Evolutionary conservation across 53 echinoderm and acorn worm species (phyloP).

Genomic region (Zoroaster sp.): DNA sequence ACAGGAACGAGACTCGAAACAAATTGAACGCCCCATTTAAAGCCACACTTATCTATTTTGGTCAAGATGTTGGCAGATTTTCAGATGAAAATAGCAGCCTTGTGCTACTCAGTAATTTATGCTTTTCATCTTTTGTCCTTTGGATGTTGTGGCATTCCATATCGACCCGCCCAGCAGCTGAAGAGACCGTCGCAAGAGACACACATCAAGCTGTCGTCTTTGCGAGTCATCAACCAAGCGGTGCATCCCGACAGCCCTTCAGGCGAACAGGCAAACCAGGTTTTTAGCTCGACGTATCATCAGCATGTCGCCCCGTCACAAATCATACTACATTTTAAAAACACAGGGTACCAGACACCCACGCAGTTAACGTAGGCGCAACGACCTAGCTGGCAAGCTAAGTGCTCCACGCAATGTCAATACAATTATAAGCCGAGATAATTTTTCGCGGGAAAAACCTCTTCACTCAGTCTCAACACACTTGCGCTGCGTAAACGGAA

Average conservation of each 20-base stretch:
- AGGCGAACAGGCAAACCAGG: neutral
- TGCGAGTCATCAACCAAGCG: slow-evolving; percentile 25
- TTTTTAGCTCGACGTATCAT: neutral
- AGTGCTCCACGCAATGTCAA: slow-evolving; percentile 3
- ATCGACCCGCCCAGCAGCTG: slow-evolving; percentile 5
- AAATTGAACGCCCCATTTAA: neutral
- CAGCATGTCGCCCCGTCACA: neutral
- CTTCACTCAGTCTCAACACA: neutral
- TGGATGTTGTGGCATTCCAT: neutral
- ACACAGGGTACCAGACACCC: neutral
- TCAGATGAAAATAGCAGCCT: neutral
- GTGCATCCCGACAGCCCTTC: neutral
- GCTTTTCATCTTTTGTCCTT: neutral
- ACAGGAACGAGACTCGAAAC: neutral
- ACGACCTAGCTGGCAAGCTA: neutral
- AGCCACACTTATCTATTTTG: neutral
- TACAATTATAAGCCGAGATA: neutral
- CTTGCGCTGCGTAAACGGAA: neutral
- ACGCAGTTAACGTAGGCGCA: neutral
- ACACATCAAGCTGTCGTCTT: neutral
- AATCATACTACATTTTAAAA: neutral
- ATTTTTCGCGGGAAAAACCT: neutral
- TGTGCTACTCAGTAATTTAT: neutral
- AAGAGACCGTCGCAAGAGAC: neutral
- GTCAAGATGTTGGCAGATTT: too few relatives aligned